Evolutionary conservation across 2,113 vertebrate genomes (phyloP), one percentile per base, ranked within the genome.

Genomic region (Rhagologus leucostigma): DNA sequence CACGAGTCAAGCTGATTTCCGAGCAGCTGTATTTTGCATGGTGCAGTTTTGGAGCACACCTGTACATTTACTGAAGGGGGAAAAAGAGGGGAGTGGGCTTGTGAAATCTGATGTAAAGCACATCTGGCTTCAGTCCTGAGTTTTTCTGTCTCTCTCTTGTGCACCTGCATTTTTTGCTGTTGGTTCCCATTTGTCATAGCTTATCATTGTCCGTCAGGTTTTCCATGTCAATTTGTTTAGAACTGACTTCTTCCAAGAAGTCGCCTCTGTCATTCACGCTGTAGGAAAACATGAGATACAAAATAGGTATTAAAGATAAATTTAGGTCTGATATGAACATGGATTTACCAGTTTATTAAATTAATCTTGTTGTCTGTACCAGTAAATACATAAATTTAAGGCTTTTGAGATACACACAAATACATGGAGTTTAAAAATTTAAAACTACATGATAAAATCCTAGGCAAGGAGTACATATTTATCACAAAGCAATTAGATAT

Each of bases 401-500:
- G 75, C 39, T 73, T 76, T 92, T 2, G 5, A 74, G 75, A 80
- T 16, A 17, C 20, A 55, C 7, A 62, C 32, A 70, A 52, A 64
- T 53, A 74, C 8, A 82, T 52, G 23, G 30, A 87, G 24, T 73
- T 93, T 55, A 69, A 89, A 92, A 95, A 76, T 70, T 63, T 76
- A 80, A 93, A 93, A 60, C n/a, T 87, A 39, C 59, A 49, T 74
- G 73, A 96, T 71, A 91, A 95, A 95, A 89, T 62, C 73, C 83
- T 56, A 62, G 65, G 73, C n/a, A 79, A 78, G 86, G 27, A 85
- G 55, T 80, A 69, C 26, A 7, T 94, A 82, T 96, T 97, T 96
- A 92, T 96, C 94, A 69, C 80, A 62, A 96, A 96, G 90, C 84
- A 94, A 91, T 90, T 97, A 60, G 91, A 89, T 90, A 82, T 76